Evolutionary conservation across 2,888 invertebrate species (phyloP).

Genomic region (Xylophagus ater): DNA sequence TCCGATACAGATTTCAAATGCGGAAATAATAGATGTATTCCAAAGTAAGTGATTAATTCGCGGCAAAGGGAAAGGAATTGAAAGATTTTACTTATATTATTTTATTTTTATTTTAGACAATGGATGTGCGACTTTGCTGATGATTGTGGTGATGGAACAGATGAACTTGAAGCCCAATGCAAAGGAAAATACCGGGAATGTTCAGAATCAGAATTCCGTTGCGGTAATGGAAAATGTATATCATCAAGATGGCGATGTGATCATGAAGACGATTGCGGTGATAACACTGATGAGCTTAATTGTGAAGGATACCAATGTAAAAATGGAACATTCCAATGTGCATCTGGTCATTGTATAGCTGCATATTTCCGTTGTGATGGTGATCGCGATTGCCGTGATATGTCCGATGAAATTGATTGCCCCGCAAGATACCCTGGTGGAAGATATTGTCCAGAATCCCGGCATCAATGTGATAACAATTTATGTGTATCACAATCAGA

Average conservation of each 20-base stretch:
- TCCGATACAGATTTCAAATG: conserved; percentile 85
- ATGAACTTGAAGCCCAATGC: conserved; percentile 73
- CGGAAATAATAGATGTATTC: conserved; percentile 78
- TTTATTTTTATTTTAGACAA: conserved; percentile 42
- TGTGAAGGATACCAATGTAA: conserved; percentile 78
- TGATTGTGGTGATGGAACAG: conserved; percentile 91
- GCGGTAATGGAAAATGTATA: conserved; percentile 80
- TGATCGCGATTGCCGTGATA: conserved; percentile 76
- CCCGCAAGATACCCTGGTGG: conserved; percentile 80
- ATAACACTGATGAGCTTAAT: conserved; percentile 79
- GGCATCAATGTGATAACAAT: conserved; percentile 87
- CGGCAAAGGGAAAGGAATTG: not conserved
- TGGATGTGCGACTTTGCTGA: conserved; percentile 96
- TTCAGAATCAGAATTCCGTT: conserved; percentile 86
- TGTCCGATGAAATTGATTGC: conserved; percentile 83
- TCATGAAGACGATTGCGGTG: conserved; percentile 93
- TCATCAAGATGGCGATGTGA: conserved; percentile 90
- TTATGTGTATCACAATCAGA: conserved; percentile 83
- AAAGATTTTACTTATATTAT: conserved; percentile 1
- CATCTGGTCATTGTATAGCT: conserved; percentile 86
- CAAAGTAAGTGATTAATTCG: conserved; percentile 42
- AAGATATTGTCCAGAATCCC: conserved; percentile 76
- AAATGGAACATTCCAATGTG: conserved; percentile 84
- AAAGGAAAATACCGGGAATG: conserved; percentile 77
- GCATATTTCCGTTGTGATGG: conserved; percentile 82